These are phyloP conservation scores for Euspilapteryx auroguttella DNA, from an alignment of 2,888 invertebrate species.

Conservation along the genomic window DNA sequence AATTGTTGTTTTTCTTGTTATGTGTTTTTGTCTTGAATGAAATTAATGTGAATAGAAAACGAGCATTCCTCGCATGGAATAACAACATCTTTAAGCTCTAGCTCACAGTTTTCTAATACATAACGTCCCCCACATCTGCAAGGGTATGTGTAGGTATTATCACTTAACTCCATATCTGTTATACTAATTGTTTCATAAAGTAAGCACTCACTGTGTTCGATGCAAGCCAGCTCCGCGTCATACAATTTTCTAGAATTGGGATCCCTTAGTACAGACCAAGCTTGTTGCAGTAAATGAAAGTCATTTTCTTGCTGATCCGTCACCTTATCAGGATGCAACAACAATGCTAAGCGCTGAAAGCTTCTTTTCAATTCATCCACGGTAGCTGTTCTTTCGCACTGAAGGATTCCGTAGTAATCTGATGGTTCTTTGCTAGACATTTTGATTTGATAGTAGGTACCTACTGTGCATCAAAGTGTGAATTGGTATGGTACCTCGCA, in stretches of 20 bases:
- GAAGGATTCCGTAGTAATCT: constrained; percentile 59
- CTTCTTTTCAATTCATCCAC: constrained; percentile 62
- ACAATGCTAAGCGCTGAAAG: constrained; percentile 60
- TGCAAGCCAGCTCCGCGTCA: constrained; percentile 63
- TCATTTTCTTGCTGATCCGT: constrained; percentile 13
- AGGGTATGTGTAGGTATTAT: constrained; percentile 44
- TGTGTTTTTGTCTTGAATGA: too few species aligned
- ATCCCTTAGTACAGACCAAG: constrained; percentile 72
- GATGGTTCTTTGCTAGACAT: constrained; percentile 8
- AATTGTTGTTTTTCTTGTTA: too few species aligned
- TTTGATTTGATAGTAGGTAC: too few species aligned
- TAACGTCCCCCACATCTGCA: constrained; percentile 74
- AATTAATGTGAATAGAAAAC: constrained; percentile 63
- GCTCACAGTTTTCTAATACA: constrained; percentile 29
- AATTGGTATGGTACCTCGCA: too few species aligned
- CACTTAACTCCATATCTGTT: constrained; percentile 40
- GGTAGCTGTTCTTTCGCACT: constrained; percentile 53
- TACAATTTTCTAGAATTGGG: constrained; percentile 64
- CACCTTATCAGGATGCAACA: constrained; percentile 66
- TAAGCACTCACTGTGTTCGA: constrained; percentile 58
- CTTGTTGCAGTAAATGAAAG: constrained; percentile 60
- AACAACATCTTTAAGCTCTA: constrained; percentile 35
- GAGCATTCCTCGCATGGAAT: constrained; percentile 76
- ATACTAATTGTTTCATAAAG: constrained; percentile 62
- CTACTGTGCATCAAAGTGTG: too few species aligned